phyloP scores from a whole-genome alignment of 92 coral and sea anemone genomes.

The Porites rus region DNA sequence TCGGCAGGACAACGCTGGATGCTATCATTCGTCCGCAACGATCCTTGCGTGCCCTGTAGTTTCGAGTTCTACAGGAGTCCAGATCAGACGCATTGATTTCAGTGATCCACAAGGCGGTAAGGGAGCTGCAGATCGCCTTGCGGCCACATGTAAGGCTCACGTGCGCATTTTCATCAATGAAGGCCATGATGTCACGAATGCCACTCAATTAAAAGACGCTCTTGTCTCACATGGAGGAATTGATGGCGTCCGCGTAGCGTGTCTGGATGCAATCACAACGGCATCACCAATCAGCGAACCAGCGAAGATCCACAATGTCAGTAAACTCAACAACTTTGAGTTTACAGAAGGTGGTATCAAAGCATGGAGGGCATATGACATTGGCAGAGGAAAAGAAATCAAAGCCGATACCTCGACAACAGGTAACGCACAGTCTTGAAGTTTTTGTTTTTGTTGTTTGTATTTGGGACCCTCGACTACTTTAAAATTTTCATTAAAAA shows the following conservation, averaged over 20 bases:
- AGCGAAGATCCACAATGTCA: slow-evolving; percentile 6
- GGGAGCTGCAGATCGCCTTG: slow-evolving; percentile 44
- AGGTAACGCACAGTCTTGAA: slow-evolving; percentile 5
- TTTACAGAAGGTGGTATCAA: neutral
- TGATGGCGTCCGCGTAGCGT: slow-evolving; percentile 26
- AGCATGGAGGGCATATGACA: slow-evolving; percentile 48
- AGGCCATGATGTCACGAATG: slow-evolving; percentile 20
- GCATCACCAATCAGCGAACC: slow-evolving; percentile 10
- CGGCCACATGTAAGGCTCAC: slow-evolving; percentile 50
- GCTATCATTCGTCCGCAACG: slow-evolving; percentile 24
- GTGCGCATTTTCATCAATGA: slow-evolving; percentile 33
- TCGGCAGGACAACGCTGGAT: slow-evolving; percentile 22
- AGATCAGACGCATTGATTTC: slow-evolving; percentile 2
- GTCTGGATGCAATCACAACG: neutral
- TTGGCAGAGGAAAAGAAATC: slow-evolving; percentile 42
- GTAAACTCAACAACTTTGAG: neutral
- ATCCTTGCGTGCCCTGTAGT: slow-evolving; percentile 2
- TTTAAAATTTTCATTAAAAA: neutral
- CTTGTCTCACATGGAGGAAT: slow-evolving; percentile 38
- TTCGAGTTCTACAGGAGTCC: neutral
- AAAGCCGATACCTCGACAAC: slow-evolving; percentile 15
- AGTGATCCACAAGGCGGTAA: neutral
- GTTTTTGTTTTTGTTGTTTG: neutral
- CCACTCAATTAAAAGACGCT: slow-evolving; percentile 24
- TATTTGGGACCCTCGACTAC: neutral